phyloP scores from a whole-genome alignment of 1,140 invertebrate species.

The Tribolium castaneum region DNA sequence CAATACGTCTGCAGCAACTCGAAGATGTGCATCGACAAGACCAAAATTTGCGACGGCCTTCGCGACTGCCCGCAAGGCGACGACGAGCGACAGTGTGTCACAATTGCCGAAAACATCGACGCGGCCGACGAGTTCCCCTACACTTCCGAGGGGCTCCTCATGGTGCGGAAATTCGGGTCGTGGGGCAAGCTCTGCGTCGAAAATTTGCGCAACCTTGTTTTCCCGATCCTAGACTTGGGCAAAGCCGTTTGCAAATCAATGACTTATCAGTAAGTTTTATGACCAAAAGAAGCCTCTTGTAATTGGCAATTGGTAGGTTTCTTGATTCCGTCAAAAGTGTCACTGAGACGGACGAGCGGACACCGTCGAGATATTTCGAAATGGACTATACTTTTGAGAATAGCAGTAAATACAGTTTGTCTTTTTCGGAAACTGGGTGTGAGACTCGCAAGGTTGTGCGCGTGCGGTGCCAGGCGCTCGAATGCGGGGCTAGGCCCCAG shows the following conservation, averaged over 20 bases:
- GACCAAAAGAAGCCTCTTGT: slow-evolving; percentile 2
- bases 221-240: slow-evolving; percentile 78
- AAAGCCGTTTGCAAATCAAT: slow-evolving; percentile 81
- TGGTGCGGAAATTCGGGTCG: slow-evolving; percentile 78
- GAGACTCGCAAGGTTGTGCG: slow-evolving; percentile 71
- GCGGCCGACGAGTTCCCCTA: slow-evolving; percentile 69
- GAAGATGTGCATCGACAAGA: slow-evolving; percentile 74
- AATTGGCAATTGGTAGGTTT: slow-evolving; percentile 63
- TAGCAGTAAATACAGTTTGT: slow-evolving; percentile 69
- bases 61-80: slow-evolving; percentile 84
- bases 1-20: slow-evolving; percentile 82
- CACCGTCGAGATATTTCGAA: slow-evolving; percentile 65
- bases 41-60: slow-evolving; percentile 78
- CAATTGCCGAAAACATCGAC: slow-evolving; percentile 65
- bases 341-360: slow-evolving; percentile 53
- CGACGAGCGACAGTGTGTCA: slow-evolving; percentile 82
- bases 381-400: slow-evolving; percentile 60
- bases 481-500: slow-evolving; percentile 79
- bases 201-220: slow-evolving; percentile 71
- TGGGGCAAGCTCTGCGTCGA: slow-evolving; percentile 85
- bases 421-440: slow-evolving; percentile 75
- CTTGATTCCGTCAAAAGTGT: slow-evolving; percentile 67
- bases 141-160: slow-evolving; percentile 74
- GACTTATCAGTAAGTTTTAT: slow-evolving; percentile 76
- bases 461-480: slow-evolving; percentile 77